Evolutionary conservation across 2,113 vertebrate genomes (phyloP), one percentile per base, ranked within the genome.

Genomic region (Cyanoderma ruficeps): DNA sequence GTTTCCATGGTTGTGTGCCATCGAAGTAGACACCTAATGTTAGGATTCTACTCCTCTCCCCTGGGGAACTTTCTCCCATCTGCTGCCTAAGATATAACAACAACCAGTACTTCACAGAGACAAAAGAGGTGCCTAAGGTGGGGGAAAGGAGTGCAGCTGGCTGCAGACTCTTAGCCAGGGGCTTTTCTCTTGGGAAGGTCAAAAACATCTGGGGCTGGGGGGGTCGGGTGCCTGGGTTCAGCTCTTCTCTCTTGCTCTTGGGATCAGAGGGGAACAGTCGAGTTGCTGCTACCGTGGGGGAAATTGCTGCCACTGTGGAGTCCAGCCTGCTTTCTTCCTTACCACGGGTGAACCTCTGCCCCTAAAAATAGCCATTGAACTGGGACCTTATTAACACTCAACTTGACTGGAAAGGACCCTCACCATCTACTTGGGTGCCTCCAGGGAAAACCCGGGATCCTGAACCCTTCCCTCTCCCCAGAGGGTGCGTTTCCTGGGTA

Each of bases 381-480:
- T 57, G 42, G 17, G n/a, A 33, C 28, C 13, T 57, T 33, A 47
- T 7, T 27, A 47, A 68, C 19, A 47, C n/a, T n/a, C 7, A 3
- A 57, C 39, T 8, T 13, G 22, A 33, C 64, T 39, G 42, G 22
- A 68, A 57, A 81, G 52, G n/a, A 33, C 8, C 42, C 14, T 57
- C 28, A 16, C 28, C 27, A 57, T 25, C 77, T 16, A 37, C 27
- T 56, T 1, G 2, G n/a, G 8, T 5, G 22, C 22, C 35, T 13
- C 28, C 14, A 25, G 13, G 17, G 22, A 39, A 68, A 56, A 33
- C 10, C 10, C 2, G 4, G n/a, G 5, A 41, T 11, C 4, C 14
- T 0, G 1, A 68, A 31, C 11, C 14, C 28, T 14, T 39, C 5
- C 7, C n/a, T 31, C 10, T 33, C 57, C 28, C 44, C 1, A 0